Evolutionary conservation across 2,797 vertebrate genomes (phyloP).

Genomic region (Chromobotia macracanthus): DNA sequence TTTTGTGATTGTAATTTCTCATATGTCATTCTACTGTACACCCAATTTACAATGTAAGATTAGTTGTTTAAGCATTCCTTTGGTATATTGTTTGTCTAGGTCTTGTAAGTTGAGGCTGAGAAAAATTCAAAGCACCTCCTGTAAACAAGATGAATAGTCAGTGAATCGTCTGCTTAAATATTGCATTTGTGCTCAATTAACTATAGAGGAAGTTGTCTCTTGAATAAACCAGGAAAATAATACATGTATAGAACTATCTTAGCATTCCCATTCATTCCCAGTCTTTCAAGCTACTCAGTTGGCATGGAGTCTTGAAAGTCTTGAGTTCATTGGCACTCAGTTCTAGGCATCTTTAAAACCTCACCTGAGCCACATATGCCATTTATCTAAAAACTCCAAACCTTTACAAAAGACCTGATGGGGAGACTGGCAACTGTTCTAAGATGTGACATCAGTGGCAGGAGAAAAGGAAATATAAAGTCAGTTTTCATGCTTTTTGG

Average conservation of each 20-base stretch:
- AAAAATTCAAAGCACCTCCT: neutral
- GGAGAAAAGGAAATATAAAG: too few species aligned
- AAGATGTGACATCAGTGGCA: too few species aligned
- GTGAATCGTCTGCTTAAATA: neutral
- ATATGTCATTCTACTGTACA: neutral
- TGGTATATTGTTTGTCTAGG: neutral
- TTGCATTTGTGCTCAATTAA: neutral
- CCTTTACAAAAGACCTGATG: neutral
- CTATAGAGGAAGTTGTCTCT: neutral
- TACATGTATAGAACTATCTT: neutral
- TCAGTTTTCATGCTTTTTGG: too few species aligned
- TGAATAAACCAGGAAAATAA: neutral
- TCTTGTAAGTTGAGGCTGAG: neutral
- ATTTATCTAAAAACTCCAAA: neutral
- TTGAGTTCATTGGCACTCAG: neutral
- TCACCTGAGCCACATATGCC: neutral
- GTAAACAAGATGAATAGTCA: neutral
- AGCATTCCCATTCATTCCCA: neutral
- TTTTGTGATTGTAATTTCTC: neutral
- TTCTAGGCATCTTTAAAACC: neutral
- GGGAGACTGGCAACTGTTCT: neutral
- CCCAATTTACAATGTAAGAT: neutral
- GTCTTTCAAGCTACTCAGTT: neutral
- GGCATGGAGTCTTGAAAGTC: neutral
- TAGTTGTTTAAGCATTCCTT: neutral